These are phyloP conservation scores for Limnephilus marmoratus DNA, from an alignment of 2,888 invertebrate species.

Conservation along the genomic window DNA sequence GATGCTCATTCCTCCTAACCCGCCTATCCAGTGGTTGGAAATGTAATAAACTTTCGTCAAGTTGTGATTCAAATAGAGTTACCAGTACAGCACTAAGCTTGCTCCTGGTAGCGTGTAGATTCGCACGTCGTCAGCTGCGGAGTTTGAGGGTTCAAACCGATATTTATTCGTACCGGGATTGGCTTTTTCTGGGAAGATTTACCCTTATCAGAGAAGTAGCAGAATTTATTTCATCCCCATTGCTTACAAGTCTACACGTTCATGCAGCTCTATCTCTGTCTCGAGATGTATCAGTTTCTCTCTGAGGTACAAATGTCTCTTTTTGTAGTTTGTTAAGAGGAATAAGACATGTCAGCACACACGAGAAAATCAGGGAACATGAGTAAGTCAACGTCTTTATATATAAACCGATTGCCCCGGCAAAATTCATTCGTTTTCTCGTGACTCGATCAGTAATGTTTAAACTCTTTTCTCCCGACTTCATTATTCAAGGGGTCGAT, in stretches of 20 bases:
- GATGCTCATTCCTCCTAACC: not conserved
- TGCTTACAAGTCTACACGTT: not conserved
- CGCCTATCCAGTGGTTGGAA: not conserved
- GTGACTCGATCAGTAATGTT: too few species aligned
- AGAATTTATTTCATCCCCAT: not conserved
- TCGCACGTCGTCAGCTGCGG: not conserved
- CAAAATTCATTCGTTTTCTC: too few species aligned
- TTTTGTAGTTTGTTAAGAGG: not conserved
- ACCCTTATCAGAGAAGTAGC: not conserved
- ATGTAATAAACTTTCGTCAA: not conserved
- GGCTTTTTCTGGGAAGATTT: not conserved
- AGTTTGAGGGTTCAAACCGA: slow-evolving; percentile 2
- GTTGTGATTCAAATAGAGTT: not conserved
- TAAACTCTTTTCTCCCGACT: too few species aligned
- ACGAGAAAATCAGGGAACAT: too few species aligned
- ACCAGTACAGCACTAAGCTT: not conserved
- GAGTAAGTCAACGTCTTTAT: too few species aligned
- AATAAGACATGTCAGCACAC: not conserved
- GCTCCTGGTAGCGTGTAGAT: not conserved
- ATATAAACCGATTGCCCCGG: too few species aligned
- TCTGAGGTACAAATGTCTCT: not conserved
- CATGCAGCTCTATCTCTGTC: not conserved
- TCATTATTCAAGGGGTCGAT: too few species aligned
- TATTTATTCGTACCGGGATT: not conserved
- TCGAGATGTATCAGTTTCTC: not conserved